These are phyloP conservation scores for Caenorhabditis becei DNA, from an alignment of 2,888 invertebrate species.

Conservation along the genomic window DNA sequence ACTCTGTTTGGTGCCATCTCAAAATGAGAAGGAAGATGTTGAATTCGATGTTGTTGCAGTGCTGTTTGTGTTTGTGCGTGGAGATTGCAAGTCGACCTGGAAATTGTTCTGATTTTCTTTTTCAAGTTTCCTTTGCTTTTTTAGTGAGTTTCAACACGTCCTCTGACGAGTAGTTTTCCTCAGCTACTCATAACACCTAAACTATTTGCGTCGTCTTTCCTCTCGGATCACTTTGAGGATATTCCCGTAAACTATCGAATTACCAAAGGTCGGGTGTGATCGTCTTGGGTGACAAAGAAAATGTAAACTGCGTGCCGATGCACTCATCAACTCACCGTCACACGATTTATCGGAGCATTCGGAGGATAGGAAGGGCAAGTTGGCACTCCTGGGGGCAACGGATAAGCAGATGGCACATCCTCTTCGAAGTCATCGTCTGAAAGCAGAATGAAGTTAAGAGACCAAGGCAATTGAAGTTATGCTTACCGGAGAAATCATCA, in stretches of 20 bases:
- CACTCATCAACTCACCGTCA: slow-evolving; percentile 62
- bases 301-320: slow-evolving; percentile 21
- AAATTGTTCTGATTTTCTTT: slow-evolving; percentile 21
- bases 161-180: too few species aligned
- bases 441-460: neutral
- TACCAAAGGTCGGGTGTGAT: slow-evolving; percentile 43
- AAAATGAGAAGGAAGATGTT: slow-evolving; percentile 60
- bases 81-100: slow-evolving; percentile 59
- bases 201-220: neutral
- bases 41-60: slow-evolving; percentile 62
- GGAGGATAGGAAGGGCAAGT: slow-evolving; percentile 69
- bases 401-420: slow-evolving; percentile 56
- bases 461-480: neutral
- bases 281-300: slow-evolving; percentile 29
- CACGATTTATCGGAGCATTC: slow-evolving; percentile 71
- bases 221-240: slow-evolving; percentile 11
- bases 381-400: slow-evolving; percentile 66
- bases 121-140: too few species aligned
- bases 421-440: slow-evolving; percentile 64
- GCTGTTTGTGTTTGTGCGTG: slow-evolving; percentile 56
- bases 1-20: neutral
- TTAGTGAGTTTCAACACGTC: too few species aligned
- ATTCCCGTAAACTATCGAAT: slow-evolving; percentile 52
- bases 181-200: too few species aligned
- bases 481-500: slow-evolving; percentile 59